Conservation (phyloP, 1,140 invertebrate species). For the Drosophila auraria region DNA sequence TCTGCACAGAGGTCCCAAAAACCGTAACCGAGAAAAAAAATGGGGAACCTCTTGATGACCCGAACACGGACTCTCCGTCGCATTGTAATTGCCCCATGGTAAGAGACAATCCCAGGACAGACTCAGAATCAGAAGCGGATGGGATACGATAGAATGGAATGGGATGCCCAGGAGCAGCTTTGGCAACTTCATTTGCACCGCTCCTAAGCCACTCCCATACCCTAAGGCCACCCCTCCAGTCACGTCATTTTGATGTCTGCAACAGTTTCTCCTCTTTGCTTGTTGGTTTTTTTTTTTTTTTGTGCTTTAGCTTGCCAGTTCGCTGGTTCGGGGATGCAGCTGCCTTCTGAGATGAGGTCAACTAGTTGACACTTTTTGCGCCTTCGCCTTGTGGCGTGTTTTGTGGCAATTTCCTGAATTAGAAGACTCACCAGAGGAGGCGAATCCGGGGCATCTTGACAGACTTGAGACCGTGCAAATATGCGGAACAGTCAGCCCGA, state of each 20-base stretch:
- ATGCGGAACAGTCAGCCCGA: slow-evolving; percentile 50
- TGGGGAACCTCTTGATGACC: slow-evolving; percentile 29
- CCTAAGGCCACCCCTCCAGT: slow-evolving; percentile 6
- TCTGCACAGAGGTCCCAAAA: slow-evolving; percentile 56
- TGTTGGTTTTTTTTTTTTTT: slow-evolving; percentile 6
- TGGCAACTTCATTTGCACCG: slow-evolving; percentile 78
- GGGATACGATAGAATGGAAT: background rate
- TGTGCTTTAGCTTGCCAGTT: slow-evolving; percentile 8
- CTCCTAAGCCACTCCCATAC: slow-evolving; percentile 18
- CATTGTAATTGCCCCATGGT: slow-evolving; percentile 70
- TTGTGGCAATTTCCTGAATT: slow-evolving; percentile 73
- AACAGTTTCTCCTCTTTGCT: slow-evolving; percentile 38
- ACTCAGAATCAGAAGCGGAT: slow-evolving; percentile 36
- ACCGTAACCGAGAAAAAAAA: slow-evolving; percentile 32
- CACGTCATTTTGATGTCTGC: slow-evolving; percentile 55
- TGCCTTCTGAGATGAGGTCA: slow-evolving; percentile 71
- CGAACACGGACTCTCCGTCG: slow-evolving; percentile 30
- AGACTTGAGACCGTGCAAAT: slow-evolving; percentile 52
- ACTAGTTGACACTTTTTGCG: slow-evolving; percentile 75
- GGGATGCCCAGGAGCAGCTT: slow-evolving; percentile 58
- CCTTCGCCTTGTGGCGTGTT: slow-evolving; percentile 53
- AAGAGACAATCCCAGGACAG: slow-evolving; percentile 44
- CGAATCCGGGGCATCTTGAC: slow-evolving; percentile 31
- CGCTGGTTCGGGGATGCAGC: slow-evolving; percentile 58
- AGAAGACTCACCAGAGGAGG: slow-evolving; percentile 24